Evolutionary conservation across 2,113 vertebrate species (phyloP).

Genomic region (Sciurus niger): DNA sequence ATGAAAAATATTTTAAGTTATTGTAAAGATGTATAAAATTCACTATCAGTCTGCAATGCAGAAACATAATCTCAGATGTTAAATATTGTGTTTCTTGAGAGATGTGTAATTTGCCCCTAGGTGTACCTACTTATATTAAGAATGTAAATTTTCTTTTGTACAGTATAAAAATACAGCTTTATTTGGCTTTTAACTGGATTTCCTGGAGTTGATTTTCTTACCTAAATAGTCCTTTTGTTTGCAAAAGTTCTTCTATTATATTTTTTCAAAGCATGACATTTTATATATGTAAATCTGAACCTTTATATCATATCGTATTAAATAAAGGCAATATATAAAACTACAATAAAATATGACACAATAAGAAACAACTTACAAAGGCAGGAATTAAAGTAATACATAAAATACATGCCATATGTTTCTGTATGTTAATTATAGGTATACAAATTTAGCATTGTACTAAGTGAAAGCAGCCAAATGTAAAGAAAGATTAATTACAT

Average conservation of each 20-base stretch:
- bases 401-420: background rate
- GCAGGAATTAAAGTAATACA: conserved; percentile 25
- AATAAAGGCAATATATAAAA: conserved; percentile 64
- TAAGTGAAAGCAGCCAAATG: conserved; percentile 38
- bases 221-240: conserved; percentile 56
- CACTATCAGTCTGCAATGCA: conserved; percentile 92
- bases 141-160: conserved; percentile 73
- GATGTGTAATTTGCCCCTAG: conserved; percentile 65
- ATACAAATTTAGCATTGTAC: conserved; percentile 51
- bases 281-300: conserved; percentile 60
- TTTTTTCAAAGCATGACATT: conserved; percentile 52
- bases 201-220: conserved; percentile 73
- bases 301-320: conserved; percentile 25
- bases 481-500: background rate
- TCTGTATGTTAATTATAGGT: conserved; percentile 34
- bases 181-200: conserved; percentile 82
- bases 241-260: conserved; percentile 36
- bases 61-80: conserved; percentile 95
- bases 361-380: conserved; percentile 47
- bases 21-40: conserved; percentile 97
- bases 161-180: conserved; percentile 83
- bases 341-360: background rate
- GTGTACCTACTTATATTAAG: conserved; percentile 74
- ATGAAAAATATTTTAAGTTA: conserved; percentile 97
- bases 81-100: conserved; percentile 96